Conservation (phyloP, 2,113 vertebrate species). For the Oriolus oriolus region DNA sequence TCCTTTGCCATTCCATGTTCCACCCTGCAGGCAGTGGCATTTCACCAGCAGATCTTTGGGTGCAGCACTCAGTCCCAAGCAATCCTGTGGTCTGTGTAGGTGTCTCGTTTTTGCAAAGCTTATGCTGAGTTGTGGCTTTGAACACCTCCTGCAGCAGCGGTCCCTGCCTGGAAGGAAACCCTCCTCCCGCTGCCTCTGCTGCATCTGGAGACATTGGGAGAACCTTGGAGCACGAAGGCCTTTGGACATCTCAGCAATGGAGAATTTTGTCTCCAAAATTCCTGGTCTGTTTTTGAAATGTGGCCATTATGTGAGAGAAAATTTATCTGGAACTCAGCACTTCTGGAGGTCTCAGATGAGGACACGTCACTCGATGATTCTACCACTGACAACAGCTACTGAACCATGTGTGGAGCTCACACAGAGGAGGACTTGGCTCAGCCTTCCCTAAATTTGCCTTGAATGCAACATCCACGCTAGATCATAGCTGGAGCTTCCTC, state of each 20-base stretch:
- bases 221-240: not conserved
- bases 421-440: not conserved
- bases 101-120: not conserved
- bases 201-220: accelerated
- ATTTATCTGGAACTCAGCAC: not conserved
- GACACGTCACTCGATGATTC: accelerated
- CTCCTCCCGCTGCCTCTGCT: not conserved
- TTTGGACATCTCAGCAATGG: not conserved
- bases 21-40: not conserved
- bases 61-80: not conserved
- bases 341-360: not conserved
- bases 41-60: not conserved
- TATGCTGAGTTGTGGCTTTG: not conserved
- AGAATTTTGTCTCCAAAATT: not conserved
- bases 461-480: not conserved
- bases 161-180: not conserved
- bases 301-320: not conserved
- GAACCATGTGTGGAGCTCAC: not conserved
- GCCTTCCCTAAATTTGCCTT: not conserved
- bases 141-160: not conserved
- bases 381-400: not conserved
- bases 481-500: not conserved
- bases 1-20: not conserved
- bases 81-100: not conserved
- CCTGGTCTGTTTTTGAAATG: not conserved